Evolutionary conservation across 2,888 invertebrate genomes (phyloP).

Genomic region (Calameuta filiformis): DNA sequence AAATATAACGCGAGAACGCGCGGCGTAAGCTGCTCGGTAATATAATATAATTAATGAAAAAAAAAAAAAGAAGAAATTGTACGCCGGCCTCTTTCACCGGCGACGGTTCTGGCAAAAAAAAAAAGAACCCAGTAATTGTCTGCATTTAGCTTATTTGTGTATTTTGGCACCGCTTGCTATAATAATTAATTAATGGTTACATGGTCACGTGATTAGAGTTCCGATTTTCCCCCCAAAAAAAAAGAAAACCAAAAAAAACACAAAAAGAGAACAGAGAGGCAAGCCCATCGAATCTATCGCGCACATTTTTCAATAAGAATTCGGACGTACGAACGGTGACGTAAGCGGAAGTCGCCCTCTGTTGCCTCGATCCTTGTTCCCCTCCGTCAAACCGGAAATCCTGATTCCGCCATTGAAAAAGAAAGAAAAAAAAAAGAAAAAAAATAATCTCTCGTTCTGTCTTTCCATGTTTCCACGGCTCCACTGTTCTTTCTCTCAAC

Average conservation of each 20-base stretch:
- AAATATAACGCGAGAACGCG: conserved; percentile 24
- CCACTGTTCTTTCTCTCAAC: neutral
- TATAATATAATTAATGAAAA: conserved; percentile 21
- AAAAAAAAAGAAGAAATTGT: conserved; percentile 27
- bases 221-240: neutral
- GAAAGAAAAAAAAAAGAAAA: neutral
- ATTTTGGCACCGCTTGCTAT: conserved; percentile 27
- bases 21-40: conserved; percentile 25
- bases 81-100: neutral
- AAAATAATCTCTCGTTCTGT: neutral
- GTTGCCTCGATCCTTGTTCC: neutral
- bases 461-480: neutral
- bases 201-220: neutral
- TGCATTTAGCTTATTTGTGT: conserved; percentile 29
- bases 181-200: conserved; percentile 27
- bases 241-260: too few relatives aligned
- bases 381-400: neutral
- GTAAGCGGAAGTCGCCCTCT: neutral
- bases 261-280: neutral
- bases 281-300: neutral
- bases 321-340: neutral
- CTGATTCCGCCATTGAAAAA: neutral
- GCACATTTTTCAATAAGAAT: neutral
- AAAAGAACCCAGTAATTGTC: conserved; percentile 23
- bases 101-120: neutral